Percentiles rank a stretch among this genome's conserved stretches.
phyloP scores from a whole-genome alignment of 2,113 vertebrate genomes.

The Budorcas taxicolor region DNA sequence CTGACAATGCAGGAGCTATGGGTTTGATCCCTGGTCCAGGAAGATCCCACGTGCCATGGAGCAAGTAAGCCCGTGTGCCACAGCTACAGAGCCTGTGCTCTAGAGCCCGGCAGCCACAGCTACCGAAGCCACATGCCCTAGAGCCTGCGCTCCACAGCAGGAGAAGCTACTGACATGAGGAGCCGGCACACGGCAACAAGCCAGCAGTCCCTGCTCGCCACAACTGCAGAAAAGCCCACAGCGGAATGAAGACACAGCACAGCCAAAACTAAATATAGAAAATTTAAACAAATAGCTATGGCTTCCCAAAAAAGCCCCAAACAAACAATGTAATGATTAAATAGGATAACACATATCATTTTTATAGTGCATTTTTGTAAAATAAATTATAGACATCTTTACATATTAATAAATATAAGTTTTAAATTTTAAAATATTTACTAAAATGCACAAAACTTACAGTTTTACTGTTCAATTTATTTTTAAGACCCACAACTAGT shows the following conservation, averaged over 20 bases:
- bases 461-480: neutral
- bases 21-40: neutral
- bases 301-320: neutral
- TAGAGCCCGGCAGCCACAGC: neutral
- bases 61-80: neutral
- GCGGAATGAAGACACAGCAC: neutral
- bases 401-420: neutral
- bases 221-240: neutral
- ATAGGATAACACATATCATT: neutral
- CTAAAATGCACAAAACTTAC: neutral
- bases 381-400: neutral
- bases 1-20: neutral
- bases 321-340: neutral
- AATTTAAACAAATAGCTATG: neutral
- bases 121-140: neutral
- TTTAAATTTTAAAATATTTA: constrained; percentile 1
- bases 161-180: neutral
- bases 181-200: fast-evolving
- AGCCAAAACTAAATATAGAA: neutral
- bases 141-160: neutral
- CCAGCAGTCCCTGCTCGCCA: neutral
- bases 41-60: neutral
- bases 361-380: neutral
- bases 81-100: neutral
- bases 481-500: neutral